phyloP scores from a whole-genome alignment of 64 coral and sea anemone species.

The Dendrophyllia cribrosa region DNA sequence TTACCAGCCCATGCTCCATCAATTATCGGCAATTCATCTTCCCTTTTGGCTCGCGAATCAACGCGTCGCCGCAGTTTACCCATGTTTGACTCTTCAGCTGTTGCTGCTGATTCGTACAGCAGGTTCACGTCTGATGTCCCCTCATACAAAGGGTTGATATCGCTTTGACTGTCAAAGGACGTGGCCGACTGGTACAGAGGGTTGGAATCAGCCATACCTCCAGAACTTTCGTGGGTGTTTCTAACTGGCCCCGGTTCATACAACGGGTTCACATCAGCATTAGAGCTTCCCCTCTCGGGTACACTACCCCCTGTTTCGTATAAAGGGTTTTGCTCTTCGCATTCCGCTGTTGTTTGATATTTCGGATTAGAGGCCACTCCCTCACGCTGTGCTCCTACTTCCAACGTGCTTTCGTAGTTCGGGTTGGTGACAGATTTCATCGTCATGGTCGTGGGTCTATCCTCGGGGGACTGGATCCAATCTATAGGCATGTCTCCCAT shows the following conservation, averaged over 20 bases:
- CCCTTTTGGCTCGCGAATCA: conserved; percentile 32
- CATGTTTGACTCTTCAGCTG: background rate
- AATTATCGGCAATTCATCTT: conserved; percentile 23
- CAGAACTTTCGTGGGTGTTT: background rate
- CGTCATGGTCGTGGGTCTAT: conserved; percentile 14
- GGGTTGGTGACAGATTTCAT: conserved; percentile 51
- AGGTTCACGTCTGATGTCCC: conserved; percentile 12
- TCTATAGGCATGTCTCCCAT: background rate
- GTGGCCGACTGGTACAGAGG: conserved; percentile 50
- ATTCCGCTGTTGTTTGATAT: background rate
- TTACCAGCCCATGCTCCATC: background rate
- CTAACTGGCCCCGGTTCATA: conserved; percentile 7
- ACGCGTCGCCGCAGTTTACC: background rate
- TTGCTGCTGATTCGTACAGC: conserved; percentile 11
- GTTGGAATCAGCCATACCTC: background rate
- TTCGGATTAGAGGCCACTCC: conserved; percentile 17
- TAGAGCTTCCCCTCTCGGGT: background rate
- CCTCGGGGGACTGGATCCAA: background rate
- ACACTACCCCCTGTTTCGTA: background rate
- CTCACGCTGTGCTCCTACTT: background rate
- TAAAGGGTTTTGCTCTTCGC: background rate
- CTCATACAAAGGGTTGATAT: conserved; percentile 39
- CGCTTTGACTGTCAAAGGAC: background rate
- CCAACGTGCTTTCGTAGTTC: conserved; percentile 46
- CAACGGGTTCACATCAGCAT: background rate